Evolutionary conservation across 2,113 vertebrate genomes (phyloP).

Genomic region (Festucalex cinctus): DNA sequence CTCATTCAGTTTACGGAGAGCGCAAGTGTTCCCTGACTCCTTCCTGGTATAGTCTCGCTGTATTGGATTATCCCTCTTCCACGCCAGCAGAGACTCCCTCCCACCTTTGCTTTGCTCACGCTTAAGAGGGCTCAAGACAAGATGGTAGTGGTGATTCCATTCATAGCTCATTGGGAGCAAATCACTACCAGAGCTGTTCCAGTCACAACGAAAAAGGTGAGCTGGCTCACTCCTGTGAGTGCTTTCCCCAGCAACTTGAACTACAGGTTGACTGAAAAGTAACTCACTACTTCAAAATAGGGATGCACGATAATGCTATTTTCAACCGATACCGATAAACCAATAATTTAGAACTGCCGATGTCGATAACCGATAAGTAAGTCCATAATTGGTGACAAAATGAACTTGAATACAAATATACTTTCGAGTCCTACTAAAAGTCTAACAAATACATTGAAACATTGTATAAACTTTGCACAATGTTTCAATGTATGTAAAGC

Average conservation of each 20-base stretch:
- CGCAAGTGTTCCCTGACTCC: slow-evolving; percentile 41
- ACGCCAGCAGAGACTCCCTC: slow-evolving; percentile 14
- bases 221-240: slow-evolving; percentile 8
- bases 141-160: slow-evolving; percentile 19
- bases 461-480: too few relatives aligned
- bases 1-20: slow-evolving; percentile 25
- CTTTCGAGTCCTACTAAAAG: too few relatives aligned
- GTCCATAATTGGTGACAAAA: too few relatives aligned
- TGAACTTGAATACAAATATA: too few relatives aligned
- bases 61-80: slow-evolving; percentile 62
- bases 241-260: background rate
- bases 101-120: slow-evolving; percentile 25
- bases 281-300: background rate
- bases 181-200: slow-evolving; percentile 24
- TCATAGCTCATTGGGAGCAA: slow-evolving; percentile 27
- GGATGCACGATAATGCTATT: too few relatives aligned
- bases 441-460: too few relatives aligned
- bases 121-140: slow-evolving; percentile 36
- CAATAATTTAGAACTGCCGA: too few relatives aligned
- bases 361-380: too few relatives aligned
- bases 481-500: too few relatives aligned
- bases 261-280: background rate
- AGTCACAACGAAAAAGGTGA: slow-evolving; percentile 35
- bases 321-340: too few relatives aligned
- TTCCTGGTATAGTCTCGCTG: slow-evolving; percentile 44